phyloP scores from a whole-genome alignment of 2,888 invertebrate species.

The Himalopsyche tibetana region DNA sequence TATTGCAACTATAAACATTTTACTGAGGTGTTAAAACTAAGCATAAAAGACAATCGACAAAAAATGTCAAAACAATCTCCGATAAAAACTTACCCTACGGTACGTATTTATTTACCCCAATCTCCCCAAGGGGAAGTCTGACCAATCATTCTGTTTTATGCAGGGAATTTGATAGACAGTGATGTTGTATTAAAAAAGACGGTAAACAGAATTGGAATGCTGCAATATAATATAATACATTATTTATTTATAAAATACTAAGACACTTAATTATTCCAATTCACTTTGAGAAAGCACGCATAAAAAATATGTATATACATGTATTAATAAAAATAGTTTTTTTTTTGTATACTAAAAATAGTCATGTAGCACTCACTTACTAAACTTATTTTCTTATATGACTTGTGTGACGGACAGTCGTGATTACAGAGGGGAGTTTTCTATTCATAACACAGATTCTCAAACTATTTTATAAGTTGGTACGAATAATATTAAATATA shows the following conservation, averaged over 20 bases:
- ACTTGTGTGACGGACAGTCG: constrained; percentile 28
- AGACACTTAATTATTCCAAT: too few species aligned
- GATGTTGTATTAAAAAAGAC: constrained; percentile 1
- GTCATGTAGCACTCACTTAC: neutral
- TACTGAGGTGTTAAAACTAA: neutral
- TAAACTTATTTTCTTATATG: neutral
- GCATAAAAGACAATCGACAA: constrained; percentile 21
- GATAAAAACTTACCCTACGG: constrained; percentile 23
- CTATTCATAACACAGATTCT: neutral
- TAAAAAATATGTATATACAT: too few species aligned
- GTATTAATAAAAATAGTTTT: too few species aligned
- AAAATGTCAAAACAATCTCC: constrained; percentile 36
- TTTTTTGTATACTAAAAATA: too few species aligned
- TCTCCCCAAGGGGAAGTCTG: constrained; percentile 36
- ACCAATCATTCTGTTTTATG: constrained; percentile 40
- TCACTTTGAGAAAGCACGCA: too few species aligned
- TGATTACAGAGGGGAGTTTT: constrained; percentile 31
- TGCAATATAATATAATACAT: neutral
- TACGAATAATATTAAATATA: too few species aligned
- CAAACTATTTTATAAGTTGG: neutral
- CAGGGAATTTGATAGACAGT: constrained; percentile 40
- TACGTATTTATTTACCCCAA: constrained; percentile 14
- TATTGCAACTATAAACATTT: neutral
- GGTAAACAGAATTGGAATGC: too few species aligned
- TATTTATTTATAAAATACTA: constrained; percentile 23